Percentiles rank a stretch among this genome's conserved stretches.
Evolutionary conservation across 2,797 vertebrate species (phyloP).

Genomic region (Sebastes variabilis): DNA sequence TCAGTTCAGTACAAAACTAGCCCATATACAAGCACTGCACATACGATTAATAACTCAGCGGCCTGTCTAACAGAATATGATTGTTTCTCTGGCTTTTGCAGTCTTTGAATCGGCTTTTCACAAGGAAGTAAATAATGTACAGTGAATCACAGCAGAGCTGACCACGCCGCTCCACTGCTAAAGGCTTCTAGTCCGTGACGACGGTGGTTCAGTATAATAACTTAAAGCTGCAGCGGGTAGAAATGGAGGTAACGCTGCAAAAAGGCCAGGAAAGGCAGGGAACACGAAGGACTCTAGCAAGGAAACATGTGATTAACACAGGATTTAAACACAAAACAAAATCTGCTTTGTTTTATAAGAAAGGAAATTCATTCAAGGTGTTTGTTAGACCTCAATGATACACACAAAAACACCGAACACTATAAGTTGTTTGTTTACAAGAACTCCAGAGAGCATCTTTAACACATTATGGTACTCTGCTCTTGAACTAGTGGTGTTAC

Average conservation of each 20-base stretch:
- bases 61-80: neutral
- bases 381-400: neutral
- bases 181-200: no score
- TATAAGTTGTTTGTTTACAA: neutral
- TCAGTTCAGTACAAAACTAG: neutral
- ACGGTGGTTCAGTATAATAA: no score
- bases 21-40: neutral
- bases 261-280: no score
- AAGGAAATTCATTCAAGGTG: neutral
- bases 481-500: neutral
- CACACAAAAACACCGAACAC: no score
- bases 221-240: no score
- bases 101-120: neutral
- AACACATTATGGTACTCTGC: neutral
- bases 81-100: neutral
- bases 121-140: neutral
- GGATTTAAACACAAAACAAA: no score
- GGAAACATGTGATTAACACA: neutral
- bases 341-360: neutral
- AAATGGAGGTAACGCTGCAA: no score
- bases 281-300: neutral
- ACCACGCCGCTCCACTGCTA: neutral
- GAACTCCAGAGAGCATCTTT: neutral
- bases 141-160: neutral
- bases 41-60: neutral